Evolutionary conservation across 2,113 vertebrate species (phyloP).

Genomic region (Mohoua ochrocephala): DNA sequence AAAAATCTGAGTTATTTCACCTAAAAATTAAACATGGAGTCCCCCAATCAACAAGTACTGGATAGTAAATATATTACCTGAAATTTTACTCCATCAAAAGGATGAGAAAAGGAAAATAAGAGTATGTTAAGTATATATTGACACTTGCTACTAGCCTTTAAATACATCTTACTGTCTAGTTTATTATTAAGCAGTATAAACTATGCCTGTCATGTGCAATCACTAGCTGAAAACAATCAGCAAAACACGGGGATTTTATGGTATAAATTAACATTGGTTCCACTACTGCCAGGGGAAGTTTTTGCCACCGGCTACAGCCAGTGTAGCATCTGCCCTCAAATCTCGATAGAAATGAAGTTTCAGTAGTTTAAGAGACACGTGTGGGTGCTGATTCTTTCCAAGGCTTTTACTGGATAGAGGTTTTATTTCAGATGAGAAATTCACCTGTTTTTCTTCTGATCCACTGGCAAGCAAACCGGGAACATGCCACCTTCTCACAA

Average conservation of each 20-base stretch:
- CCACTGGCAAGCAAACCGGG: neutral
- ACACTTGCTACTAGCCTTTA: neutral
- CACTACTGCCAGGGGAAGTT: neutral
- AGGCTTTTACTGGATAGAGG: neutral
- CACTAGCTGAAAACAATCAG: neutral
- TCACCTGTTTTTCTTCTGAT: neutral
- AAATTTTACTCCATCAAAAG: neutral
- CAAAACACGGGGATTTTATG: neutral
- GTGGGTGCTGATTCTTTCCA: neutral
- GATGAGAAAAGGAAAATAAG: neutral
- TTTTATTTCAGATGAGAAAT: neutral
- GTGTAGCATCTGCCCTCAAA: neutral
- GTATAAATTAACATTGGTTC: neutral
- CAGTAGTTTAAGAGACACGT: neutral
- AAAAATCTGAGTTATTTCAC: neutral
- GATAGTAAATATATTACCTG: neutral
- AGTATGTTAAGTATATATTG: neutral
- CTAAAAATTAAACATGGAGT: neutral
- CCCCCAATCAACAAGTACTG: neutral
- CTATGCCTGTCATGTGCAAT: neutral
- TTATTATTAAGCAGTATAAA: conserved; percentile 8
- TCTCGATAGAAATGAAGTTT: neutral
- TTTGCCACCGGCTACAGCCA: neutral
- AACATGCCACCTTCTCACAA: neutral
- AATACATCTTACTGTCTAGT: neutral